Conservation (phyloP, 1,140 invertebrate genomes). For the Globodera ellingtonae region DNA sequence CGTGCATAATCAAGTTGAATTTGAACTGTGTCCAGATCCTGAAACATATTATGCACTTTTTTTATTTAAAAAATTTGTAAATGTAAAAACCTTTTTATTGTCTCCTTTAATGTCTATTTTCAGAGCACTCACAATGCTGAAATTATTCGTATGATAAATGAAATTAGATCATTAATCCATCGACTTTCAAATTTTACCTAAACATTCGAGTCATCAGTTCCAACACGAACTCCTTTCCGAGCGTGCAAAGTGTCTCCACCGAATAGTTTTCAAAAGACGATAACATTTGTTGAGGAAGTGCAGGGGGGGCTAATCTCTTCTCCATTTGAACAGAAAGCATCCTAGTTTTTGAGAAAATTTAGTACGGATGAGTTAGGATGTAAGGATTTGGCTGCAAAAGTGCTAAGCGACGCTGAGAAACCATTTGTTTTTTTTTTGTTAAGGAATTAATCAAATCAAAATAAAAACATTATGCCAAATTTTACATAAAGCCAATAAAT, state of each 20-base stretch:
- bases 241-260: constrained; percentile 25
- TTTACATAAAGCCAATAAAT: too few species aligned
- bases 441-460: too few species aligned
- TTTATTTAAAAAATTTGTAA: not conserved
- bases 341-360: too few species aligned
- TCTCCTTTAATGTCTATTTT: constrained; percentile 29
- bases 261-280: constrained; percentile 8
- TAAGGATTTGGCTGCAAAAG: too few species aligned
- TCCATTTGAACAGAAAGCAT: constrained; percentile 5
- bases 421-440: too few species aligned
- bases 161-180: not conserved
- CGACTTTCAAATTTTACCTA: not conserved
- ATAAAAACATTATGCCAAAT: too few species aligned
- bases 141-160: not conserved
- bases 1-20: constrained; percentile 27
- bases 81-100: constrained; percentile 11
- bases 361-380: too few species aligned
- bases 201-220: constrained; percentile 28
- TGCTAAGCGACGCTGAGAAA: too few species aligned
- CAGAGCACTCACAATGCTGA: constrained; percentile 8
- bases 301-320: constrained; percentile 8
- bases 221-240: constrained; percentile 26
- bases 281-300: constrained; percentile 22
- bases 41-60: not conserved
- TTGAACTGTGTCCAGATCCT: constrained; percentile 23